Conservation (phyloP, 2,113 vertebrate genomes). For the Syngnathus typhle region DNA sequence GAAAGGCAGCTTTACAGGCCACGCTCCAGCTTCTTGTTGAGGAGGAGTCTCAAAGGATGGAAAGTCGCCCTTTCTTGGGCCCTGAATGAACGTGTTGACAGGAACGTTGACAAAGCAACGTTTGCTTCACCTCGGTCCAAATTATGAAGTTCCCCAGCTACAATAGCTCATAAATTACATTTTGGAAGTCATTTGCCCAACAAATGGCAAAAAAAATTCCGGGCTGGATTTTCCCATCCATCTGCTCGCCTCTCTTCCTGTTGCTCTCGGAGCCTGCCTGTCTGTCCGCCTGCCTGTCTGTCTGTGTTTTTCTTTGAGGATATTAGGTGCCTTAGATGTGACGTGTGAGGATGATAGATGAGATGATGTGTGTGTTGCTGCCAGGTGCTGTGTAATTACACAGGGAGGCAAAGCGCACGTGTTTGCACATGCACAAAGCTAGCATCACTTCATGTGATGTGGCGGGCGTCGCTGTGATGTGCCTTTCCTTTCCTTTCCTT, state of each 20-base stretch:
- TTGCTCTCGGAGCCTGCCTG: conserved; percentile 18
- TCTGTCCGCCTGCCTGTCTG: neutral
- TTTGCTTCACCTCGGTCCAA: no score
- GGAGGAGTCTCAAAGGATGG: conserved; percentile 65
- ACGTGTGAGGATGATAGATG: conserved; percentile 42
- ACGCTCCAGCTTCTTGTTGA: conserved; percentile 69
- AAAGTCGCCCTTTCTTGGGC: conserved; percentile 25
- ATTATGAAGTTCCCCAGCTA: no score
- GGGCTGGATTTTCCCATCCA: neutral
- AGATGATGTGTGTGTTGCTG: conserved; percentile 40
- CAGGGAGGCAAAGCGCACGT: conserved; percentile 49
- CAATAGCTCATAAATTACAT: no score
- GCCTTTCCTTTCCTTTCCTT: neutral
- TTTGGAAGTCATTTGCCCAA: no score
- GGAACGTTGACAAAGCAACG: no score
- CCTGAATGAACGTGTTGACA: no score
- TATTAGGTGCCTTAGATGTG: conserved; percentile 43
- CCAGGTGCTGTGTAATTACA: conserved; percentile 60
- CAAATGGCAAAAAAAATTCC: no score
- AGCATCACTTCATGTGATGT: conserved; percentile 37
- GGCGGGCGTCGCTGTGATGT: conserved; percentile 44
- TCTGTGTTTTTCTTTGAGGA: conserved; percentile 31
- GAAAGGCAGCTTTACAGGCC: conserved; percentile 70
- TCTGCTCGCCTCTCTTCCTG: neutral
- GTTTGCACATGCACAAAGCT: conserved; percentile 29